Evolutionary conservation across 2,888 invertebrate species (phyloP).

Genomic region (Platycnemis pennipes): DNA sequence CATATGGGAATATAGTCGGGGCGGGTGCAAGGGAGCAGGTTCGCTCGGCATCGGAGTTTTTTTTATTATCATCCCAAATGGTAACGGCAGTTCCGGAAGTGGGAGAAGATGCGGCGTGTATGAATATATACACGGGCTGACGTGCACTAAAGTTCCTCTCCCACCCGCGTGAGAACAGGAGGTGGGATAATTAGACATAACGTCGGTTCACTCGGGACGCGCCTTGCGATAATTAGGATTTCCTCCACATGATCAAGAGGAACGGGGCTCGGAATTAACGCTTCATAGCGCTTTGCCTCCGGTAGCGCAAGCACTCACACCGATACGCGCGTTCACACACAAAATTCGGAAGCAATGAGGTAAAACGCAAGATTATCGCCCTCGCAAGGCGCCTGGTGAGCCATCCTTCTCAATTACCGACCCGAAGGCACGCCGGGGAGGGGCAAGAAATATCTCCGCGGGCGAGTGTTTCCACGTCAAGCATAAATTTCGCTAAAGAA

Average conservation of each 20-base stretch:
- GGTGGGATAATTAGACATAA: constrained; percentile 5
- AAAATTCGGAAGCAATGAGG: constrained; percentile 24
- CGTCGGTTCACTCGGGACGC: neutral
- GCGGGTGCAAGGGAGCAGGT: neutral
- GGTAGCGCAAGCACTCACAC: too few relatives aligned
- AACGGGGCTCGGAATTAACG: neutral
- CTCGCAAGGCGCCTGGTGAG: neutral
- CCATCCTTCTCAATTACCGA: constrained; percentile 24
- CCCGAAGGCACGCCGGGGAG: neutral
- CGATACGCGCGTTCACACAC: neutral
- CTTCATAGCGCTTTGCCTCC: neutral
- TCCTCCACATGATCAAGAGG: neutral
- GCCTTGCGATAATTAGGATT: constrained; percentile 4
- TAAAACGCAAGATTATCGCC: constrained; percentile 27
- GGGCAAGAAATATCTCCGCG: too few relatives aligned
- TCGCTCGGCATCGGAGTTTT: neutral
- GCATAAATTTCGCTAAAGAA: neutral
- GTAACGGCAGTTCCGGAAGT: neutral
- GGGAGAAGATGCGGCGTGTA: neutral
- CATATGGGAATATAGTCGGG: neutral
- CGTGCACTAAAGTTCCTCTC: neutral
- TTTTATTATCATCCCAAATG: neutral
- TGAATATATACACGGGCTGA: neutral
- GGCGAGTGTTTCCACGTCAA: neutral
- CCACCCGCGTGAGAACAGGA: neutral